Evolutionary conservation across 2,113 vertebrate species (phyloP), one percentile per base, ranked within the genome.

Genomic region (Gambusia affinis): DNA sequence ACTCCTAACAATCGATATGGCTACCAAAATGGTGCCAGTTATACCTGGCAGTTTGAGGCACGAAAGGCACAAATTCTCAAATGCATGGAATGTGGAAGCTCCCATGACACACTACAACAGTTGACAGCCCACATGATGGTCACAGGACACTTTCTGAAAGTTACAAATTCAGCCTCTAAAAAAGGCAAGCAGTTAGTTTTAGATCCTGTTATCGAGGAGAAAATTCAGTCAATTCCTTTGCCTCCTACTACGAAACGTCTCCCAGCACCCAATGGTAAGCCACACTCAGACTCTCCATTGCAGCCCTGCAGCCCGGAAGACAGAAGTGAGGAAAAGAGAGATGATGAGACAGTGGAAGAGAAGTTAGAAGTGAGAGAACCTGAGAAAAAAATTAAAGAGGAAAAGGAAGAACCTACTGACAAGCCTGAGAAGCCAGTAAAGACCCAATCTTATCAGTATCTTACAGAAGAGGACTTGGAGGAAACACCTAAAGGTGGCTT

Each of bases 121-220:
- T 96, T 99, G 79, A 99, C 98, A 0, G 97, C 98, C 81, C 98
- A 99, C 87, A 99, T 99, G 98, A 99, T 99, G 98, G 98, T 99
- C 88, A 99, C 98, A 0, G 98, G 98, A 76, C 98, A 99, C 91
- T 99, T 99, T 90, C 85, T 99, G 60, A 99, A 99, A 91, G 98
- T 99, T 72, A 99, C 98, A 22, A 99, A 97, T 86, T 97, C 98
- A 12, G 97, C 97, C 69, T 98, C 97, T 75, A 99, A 99, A 93
- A 99, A 99, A 76, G 97, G 97, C 30, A 99, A 99, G 84, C 98
- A 98, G 83, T 90, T 99, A 30, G 96, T 98, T 33, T 93, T 99
- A 88, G 98, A 99, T 88, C 96, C 96, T 0, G 92, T 97, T 47
- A 91, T 97, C 76, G 97, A 99, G 71, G 97, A 99, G 79, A 99